Conservation (phyloP, 2,113 vertebrate genomes). For the Chroicocephalus ridibundus region DNA sequence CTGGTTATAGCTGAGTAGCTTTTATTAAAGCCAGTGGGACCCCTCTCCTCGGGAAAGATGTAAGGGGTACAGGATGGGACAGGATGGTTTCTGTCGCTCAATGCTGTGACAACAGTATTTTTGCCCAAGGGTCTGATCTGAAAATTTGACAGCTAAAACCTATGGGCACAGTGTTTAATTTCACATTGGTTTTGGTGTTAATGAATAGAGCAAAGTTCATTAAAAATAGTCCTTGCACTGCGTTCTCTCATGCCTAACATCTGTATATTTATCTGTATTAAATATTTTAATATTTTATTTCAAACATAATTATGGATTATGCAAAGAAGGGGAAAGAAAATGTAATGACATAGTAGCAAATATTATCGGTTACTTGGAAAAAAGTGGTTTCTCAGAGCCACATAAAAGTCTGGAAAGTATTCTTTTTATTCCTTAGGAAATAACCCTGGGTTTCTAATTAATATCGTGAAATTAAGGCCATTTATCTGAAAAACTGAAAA, state of each 20-base stretch:
- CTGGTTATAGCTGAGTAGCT: neutral
- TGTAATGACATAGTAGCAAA: neutral
- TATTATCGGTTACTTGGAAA: neutral
- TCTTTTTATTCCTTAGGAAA: conserved; percentile 70
- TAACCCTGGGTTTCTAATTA: conserved; percentile 65
- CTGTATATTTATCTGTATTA: neutral
- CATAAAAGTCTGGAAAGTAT: conserved; percentile 57
- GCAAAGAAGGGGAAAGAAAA: neutral
- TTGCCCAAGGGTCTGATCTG: neutral
- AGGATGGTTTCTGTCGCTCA: neutral
- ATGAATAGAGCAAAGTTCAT: neutral
- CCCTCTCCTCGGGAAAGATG: neutral
- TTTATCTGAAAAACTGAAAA: conserved; percentile 63
- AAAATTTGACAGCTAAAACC: conserved; percentile 2
- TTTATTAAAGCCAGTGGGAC: neutral
- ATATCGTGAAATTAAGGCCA: conserved; percentile 66
- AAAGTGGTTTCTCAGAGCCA: conserved; percentile 26
- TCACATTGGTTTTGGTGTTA: neutral
- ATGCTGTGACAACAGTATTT: neutral
- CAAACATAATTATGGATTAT: neutral
- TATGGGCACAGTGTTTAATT: neutral
- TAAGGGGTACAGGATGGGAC: neutral
- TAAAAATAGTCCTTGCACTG: neutral
- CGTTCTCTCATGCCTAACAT: neutral
- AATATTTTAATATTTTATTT: neutral